These are phyloP conservation scores for Zeugodacus cucurbitae DNA, from an alignment of 1,140 invertebrate genomes.

Conservation along the genomic window DNA sequence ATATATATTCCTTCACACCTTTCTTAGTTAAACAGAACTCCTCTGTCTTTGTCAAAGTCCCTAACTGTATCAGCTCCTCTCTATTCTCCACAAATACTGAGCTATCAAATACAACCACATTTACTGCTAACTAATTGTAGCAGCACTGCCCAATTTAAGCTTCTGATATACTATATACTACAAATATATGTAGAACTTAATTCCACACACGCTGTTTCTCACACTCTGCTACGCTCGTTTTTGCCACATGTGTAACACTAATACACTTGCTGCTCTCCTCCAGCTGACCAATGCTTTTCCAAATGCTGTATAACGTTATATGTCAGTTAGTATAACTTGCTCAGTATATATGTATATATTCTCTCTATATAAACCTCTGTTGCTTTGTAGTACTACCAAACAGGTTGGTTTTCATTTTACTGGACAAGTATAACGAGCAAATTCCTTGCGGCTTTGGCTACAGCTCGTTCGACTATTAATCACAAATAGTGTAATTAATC, in stretches of 20 bases:
- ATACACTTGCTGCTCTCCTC: neutral
- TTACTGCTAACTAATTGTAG: neutral
- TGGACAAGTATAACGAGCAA: neutral
- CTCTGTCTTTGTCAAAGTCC: neutral
- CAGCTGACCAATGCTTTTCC: neutral
- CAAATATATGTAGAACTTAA: no score
- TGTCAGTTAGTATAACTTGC: neutral
- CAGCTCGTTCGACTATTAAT: neutral
- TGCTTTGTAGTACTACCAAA: neutral
- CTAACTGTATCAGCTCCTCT: neutral
- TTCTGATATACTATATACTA: neutral
- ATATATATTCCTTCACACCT: no score
- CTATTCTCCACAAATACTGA: neutral
- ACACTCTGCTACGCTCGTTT: no score
- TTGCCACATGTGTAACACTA: neutral
- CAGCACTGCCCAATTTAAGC: neutral
- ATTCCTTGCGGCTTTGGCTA: neutral
- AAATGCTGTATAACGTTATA: neutral
- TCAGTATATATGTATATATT: neutral
- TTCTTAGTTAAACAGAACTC: no score
- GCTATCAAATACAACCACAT: neutral
- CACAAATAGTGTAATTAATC: neutral
- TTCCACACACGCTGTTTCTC: no score
- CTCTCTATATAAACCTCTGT: neutral
- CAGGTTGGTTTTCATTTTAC: neutral